Evolutionary conservation across 2,797 vertebrate species (phyloP), one percentile per base, ranked within the genome.

Genomic region (Helarctos malayanus): DNA sequence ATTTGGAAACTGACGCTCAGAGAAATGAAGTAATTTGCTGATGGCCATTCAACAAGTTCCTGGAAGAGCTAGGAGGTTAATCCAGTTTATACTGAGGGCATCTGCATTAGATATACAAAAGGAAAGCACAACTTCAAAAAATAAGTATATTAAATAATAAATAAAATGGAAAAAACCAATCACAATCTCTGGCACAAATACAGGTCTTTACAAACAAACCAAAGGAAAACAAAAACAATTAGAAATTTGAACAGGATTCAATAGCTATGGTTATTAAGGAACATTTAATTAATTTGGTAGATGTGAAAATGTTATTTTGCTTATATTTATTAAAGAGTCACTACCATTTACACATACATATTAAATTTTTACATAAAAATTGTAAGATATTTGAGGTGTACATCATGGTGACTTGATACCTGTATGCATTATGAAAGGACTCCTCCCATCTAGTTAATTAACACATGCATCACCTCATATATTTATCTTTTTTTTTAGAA

Each of bases 171-270:
- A 91, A 18, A 68, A 89, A 63, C 19, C 7, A 86, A 47, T 89
- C 69, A 95, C 13, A 65, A 87, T 23, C 19, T 86, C 56, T 89
- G 57, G 32, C 59, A 8, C 9, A 92, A 68, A 54, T 49, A n/a
- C 35, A 27, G 13, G 29, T 56, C 12, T 23, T 91, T 96, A 89
- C 18, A 89, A 89, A 84, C 38, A 76, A 90, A 84, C 32, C 16
- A 71, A 47, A 38, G 19, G 75, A 65, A 93, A 93, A 59, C 4
- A 41, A 5, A 86, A n/a, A 63, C 35, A 79, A 88, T 95, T 27
- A 91, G 29, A 89, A 96, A 92, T 56, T 68, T 88, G 54, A 96
- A 41, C 15, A 68, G 78, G 27, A 73, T 65, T 82, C 41, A 97
- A 82, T 88, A 93, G 1, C 61, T 96, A n/a, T 56, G 27, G 7